A percentile compares a stretch with the other conserved stretches of the same genome.
phyloP scores from a whole-genome alignment of 1,140 invertebrate species.

The Formica selysi region DNA sequence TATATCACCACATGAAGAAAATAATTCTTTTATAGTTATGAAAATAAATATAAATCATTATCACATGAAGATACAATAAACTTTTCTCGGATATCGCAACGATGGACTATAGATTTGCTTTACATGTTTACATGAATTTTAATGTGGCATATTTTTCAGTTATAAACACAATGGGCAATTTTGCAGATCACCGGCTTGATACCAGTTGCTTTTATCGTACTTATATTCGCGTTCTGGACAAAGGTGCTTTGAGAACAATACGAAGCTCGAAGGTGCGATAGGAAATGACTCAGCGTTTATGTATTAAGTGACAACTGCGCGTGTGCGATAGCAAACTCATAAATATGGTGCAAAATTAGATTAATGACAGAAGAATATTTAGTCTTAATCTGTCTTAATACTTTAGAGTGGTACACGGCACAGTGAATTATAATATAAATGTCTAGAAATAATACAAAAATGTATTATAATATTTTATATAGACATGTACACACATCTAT shows the following conservation, averaged over 20 bases:
- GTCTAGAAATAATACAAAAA: neutral
- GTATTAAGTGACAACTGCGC: slow-evolving; percentile 49
- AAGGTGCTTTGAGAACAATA: slow-evolving; percentile 56
- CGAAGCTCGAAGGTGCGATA: slow-evolving; percentile 30
- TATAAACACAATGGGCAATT: neutral
- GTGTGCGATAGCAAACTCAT: neutral
- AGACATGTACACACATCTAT: neutral
- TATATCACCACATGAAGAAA: neutral
- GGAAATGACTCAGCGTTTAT: slow-evolving; percentile 58
- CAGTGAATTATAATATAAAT: neutral
- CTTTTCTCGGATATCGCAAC: neutral
- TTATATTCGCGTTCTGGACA: slow-evolving; percentile 37
- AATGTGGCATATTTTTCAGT: neutral
- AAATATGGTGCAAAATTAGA: neutral
- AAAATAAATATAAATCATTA: neutral
- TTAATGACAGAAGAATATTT: neutral
- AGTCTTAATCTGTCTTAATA: neutral
- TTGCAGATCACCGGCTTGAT: slow-evolving; percentile 9
- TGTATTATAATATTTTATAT: neutral
- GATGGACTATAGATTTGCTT: neutral
- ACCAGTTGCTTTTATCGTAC: slow-evolving; percentile 42
- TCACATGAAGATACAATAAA: neutral
- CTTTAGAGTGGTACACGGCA: neutral
- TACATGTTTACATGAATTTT: slow-evolving; percentile 3
- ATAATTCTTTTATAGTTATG: neutral